These are phyloP conservation scores for Sialia sialis DNA, from an alignment of 2,113 vertebrate genomes.

Conservation along the genomic window DNA sequence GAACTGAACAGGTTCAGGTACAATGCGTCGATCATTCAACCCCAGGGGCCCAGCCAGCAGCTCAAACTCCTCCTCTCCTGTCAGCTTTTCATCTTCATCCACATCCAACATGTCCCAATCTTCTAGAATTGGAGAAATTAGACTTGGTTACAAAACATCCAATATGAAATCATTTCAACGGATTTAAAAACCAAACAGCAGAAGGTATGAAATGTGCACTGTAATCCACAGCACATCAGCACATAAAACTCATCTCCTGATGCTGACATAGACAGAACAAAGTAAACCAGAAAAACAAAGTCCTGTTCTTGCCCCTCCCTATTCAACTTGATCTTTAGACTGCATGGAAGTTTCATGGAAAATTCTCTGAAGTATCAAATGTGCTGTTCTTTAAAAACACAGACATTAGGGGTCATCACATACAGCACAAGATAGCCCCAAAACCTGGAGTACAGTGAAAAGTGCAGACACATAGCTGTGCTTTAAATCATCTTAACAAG, in stretches of 20 bases:
- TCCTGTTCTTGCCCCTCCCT: background rate
- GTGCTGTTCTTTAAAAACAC: background rate
- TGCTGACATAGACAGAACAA: background rate
- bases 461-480: background rate
- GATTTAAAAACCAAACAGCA: background rate
- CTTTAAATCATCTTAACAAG: background rate
- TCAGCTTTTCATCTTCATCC: conserved; percentile 92
- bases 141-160: background rate
- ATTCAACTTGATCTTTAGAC: background rate
- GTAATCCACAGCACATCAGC: background rate
- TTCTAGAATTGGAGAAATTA: conserved; percentile 74
- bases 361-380: background rate
- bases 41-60: conserved; percentile 90
- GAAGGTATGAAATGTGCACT: background rate
- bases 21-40: conserved; percentile 86
- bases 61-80: conserved; percentile 96
- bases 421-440: background rate
- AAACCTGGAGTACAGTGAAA: background rate
- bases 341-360: background rate
- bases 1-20: conserved; percentile 95
- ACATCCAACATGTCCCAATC: conserved; percentile 99
- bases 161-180: background rate
- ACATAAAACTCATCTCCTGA: background rate
- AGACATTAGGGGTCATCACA: background rate
- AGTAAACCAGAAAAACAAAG: background rate